phyloP scores from a whole-genome alignment of 2,888 invertebrate species.

The Zootermopsis nevadensis region DNA sequence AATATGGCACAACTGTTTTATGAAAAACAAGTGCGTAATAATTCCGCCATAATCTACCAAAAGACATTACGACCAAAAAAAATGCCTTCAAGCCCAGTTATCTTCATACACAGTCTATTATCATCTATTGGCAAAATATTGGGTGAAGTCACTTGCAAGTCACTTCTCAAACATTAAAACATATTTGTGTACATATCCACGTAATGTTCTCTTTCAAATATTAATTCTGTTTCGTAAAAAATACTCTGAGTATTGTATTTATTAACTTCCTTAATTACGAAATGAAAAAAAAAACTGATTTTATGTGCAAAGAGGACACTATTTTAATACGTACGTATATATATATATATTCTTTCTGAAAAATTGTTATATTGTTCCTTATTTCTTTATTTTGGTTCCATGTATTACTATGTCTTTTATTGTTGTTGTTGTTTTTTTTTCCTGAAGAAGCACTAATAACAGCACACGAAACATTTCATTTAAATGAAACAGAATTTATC shows the following conservation, averaged over 20 bases:
- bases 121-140: slow-evolving; percentile 12
- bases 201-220: slow-evolving; percentile 39
- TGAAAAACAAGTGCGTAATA: neutral
- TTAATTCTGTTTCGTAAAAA: slow-evolving; percentile 50
- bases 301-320: slow-evolving; percentile 50
- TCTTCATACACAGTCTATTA: too few relatives aligned
- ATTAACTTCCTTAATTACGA: slow-evolving; percentile 44
- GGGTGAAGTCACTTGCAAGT: neutral
- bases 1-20: neutral
- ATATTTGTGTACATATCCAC: slow-evolving; percentile 28
- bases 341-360: slow-evolving; percentile 43
- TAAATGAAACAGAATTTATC: slow-evolving; percentile 47
- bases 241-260: slow-evolving; percentile 45
- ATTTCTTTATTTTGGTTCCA: slow-evolving; percentile 27
- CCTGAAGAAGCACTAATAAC: slow-evolving; percentile 46
- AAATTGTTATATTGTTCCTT: slow-evolving; percentile 43
- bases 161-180: slow-evolving; percentile 22
- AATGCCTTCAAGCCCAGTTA: neutral
- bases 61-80: neutral
- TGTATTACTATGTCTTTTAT: slow-evolving; percentile 30
- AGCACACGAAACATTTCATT: slow-evolving; percentile 43
- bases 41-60: neutral
- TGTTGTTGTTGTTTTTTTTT: slow-evolving; percentile 36
- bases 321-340: slow-evolving; percentile 50
- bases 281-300: slow-evolving; percentile 46